phyloP scores from a whole-genome alignment of 2,113 vertebrate species.

The Lucifuga dentata region DNA sequence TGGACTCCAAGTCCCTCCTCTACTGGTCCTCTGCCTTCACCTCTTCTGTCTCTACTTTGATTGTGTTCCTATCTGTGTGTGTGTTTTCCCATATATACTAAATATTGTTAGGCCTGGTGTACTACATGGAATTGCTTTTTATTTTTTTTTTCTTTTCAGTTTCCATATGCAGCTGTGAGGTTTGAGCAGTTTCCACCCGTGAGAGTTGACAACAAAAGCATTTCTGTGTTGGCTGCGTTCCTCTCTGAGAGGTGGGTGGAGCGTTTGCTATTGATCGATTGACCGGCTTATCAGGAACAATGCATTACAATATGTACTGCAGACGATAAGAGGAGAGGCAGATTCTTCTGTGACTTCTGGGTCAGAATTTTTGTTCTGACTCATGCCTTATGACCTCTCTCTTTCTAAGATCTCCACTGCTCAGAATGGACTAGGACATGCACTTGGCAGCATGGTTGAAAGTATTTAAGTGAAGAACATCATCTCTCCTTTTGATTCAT shows the following conservation, averaged over 20 bases:
- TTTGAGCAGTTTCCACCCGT: slow-evolving; percentile 14
- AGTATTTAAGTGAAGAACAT: too few relatives aligned
- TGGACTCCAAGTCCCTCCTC: slow-evolving; percentile 49
- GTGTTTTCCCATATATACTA: slow-evolving; percentile 6
- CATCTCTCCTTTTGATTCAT: too few relatives aligned
- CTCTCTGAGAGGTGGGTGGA: slow-evolving; percentile 25
- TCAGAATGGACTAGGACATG: too few relatives aligned
- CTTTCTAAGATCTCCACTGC: too few relatives aligned
- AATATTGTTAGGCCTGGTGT: not conserved
- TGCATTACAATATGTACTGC: not conserved
- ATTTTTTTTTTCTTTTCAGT: not conserved
- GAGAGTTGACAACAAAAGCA: slow-evolving; percentile 4
- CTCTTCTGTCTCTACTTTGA: slow-evolving; percentile 30
- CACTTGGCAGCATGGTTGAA: too few relatives aligned
- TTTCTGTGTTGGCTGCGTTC: not conserved
- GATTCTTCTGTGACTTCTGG: too few relatives aligned
- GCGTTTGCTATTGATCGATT: slow-evolving; percentile 30
- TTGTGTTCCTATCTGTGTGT: slow-evolving; percentile 11
- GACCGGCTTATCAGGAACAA: slow-evolving; percentile 20
- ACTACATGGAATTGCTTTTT: not conserved
- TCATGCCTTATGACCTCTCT: too few relatives aligned
- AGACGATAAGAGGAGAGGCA: not conserved
- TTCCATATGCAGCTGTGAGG: slow-evolving; percentile 2
- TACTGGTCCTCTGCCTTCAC: slow-evolving; percentile 41
- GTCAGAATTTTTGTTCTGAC: too few relatives aligned